Evolutionary conservation across 2,113 vertebrate genomes (phyloP).

Genomic region (Takifugu bimaculatus): DNA sequence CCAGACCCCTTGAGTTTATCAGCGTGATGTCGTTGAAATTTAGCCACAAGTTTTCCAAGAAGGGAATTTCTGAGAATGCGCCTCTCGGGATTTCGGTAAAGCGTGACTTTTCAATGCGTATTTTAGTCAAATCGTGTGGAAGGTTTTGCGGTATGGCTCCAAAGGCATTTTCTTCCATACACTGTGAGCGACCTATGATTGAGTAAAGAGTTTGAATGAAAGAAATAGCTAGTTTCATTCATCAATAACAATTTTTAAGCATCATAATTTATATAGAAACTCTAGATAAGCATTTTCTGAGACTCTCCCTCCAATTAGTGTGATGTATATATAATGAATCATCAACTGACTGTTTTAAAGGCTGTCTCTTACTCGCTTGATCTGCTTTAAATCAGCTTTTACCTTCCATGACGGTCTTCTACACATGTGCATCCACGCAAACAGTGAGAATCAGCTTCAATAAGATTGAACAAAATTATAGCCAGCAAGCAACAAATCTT

Average conservation of each 20-base stretch:
- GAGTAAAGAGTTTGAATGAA: conserved; percentile 11
- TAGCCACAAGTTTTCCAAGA: conserved; percentile 86
- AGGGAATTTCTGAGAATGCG: conserved; percentile 73
- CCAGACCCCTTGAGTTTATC: conserved; percentile 82
- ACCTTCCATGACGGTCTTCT: conserved; percentile 85
- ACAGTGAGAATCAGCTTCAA: conserved; percentile 67
- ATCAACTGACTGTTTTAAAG: conserved; percentile 16
- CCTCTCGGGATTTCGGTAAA: conserved; percentile 81
- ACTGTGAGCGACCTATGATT: conserved; percentile 76
- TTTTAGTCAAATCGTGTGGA: conserved; percentile 81
- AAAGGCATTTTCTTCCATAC: conserved; percentile 79
- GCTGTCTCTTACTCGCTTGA: not conserved
- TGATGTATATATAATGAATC: not conserved
- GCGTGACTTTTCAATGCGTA: conserved; percentile 87
- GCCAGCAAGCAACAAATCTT: conserved; percentile 67
- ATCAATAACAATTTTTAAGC: not conserved
- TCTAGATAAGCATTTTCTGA: not conserved
- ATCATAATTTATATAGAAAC: not conserved
- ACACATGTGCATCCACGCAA: conserved; percentile 80
- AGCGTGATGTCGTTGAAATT: conserved; percentile 89
- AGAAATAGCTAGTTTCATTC: not conserved
- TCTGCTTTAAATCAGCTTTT: conserved; percentile 40
- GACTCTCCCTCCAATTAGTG: not conserved
- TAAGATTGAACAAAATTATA: conserved; percentile 65
- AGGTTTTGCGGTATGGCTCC: conserved; percentile 79